Conservation (phyloP, 2,888 invertebrate species). For the Rhorus exstirpatorius region DNA sequence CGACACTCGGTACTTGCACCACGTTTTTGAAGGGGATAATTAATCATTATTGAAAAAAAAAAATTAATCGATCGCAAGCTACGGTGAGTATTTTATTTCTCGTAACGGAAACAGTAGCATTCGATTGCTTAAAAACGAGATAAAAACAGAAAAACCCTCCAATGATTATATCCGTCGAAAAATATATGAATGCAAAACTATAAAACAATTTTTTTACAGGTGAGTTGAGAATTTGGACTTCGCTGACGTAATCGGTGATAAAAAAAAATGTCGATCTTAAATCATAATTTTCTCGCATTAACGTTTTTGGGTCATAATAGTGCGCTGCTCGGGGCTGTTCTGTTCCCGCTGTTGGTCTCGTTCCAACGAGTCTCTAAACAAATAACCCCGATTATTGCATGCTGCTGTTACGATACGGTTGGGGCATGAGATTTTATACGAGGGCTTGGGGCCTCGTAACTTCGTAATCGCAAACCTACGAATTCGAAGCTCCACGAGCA, state of each 20-base stretch:
- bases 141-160: too few species aligned
- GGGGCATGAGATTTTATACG: conserved; percentile 59
- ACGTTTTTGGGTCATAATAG: conserved; percentile 8
- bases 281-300: conserved; percentile 42
- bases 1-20: too few species aligned
- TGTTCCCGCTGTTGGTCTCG: conserved; percentile 20
- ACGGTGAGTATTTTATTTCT: too few species aligned
- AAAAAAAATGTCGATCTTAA: conserved; percentile 3
- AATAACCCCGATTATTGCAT: conserved; percentile 63
- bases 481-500: conserved; percentile 48
- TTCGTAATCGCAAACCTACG: conserved; percentile 58
- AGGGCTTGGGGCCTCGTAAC: conserved; percentile 64
- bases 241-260: background rate
- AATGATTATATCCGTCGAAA: too few species aligned
- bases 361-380: conserved; percentile 51
- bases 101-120: too few species aligned
- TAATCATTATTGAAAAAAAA: too few species aligned
- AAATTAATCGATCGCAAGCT: too few species aligned
- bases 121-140: too few species aligned
- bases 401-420: conserved; percentile 61
- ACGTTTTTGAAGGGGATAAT: too few species aligned
- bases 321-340: conserved; percentile 1
- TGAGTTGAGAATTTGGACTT: background rate
- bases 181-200: too few species aligned
- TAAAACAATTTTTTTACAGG: background rate